A percentile compares a stretch with the other conserved stretches of the same genome.
These are phyloP conservation scores for Pygocentrus nattereri DNA, from an alignment of 2,797 vertebrate genomes.

Conservation along the genomic window DNA sequence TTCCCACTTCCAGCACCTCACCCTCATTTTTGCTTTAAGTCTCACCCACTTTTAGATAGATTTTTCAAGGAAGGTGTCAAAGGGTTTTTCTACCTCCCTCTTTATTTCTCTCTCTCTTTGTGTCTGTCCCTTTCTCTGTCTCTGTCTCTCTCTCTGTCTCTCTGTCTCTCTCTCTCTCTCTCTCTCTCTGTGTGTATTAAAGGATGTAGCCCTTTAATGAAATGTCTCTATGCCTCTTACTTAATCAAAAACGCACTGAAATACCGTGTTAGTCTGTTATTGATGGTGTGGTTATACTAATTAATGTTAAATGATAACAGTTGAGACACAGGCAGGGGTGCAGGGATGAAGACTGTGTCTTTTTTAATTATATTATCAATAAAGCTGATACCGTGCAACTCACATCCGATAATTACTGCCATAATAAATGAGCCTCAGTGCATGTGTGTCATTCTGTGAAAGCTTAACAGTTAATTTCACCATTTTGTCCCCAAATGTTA, in stretches of 20 bases:
- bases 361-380: constrained; percentile 2
- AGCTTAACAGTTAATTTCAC: background rate
- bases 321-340: background rate
- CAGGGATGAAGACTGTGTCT: background rate
- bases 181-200: background rate
- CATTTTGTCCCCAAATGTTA: background rate
- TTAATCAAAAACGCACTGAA: background rate
- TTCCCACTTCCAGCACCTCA: too few relatives aligned
- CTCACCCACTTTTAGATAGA: too few relatives aligned
- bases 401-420: background rate
- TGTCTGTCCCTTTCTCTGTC: too few relatives aligned
- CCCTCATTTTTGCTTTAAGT: too few relatives aligned
- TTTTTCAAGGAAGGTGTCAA: too few relatives aligned
- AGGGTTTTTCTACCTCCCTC: too few relatives aligned
- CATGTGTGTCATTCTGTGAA: background rate
- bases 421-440: background rate
- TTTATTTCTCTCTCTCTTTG: too few relatives aligned
- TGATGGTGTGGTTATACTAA: constrained; percentile 7
- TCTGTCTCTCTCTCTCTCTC: background rate
- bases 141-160: too few relatives aligned
- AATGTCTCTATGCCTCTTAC: background rate
- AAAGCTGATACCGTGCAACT: constrained; percentile 1
- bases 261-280: background rate
- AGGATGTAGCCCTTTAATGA: background rate
- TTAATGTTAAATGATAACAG: background rate